Evolutionary conservation across 2,797 vertebrate genomes (phyloP).

Genomic region (Lacerta agilis): DNA sequence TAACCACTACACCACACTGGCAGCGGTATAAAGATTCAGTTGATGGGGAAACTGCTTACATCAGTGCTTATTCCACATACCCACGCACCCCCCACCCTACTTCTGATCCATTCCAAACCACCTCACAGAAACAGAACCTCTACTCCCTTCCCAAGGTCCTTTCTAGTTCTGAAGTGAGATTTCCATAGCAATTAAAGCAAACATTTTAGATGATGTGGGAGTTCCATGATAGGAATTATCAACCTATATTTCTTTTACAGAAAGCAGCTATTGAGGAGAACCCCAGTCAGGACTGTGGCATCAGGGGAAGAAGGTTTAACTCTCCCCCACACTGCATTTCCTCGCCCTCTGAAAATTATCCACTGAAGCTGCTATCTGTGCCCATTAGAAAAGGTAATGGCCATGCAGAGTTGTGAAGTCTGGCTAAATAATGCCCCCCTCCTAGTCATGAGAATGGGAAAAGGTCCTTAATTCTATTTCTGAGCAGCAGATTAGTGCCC

Average conservation of each 20-base stretch:
- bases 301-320: background rate
- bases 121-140: background rate
- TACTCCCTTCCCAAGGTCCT: background rate
- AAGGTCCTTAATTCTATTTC: background rate
- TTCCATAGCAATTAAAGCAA: too few relatives aligned
- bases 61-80: background rate
- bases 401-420: background rate
- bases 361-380: background rate
- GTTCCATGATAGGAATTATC: background rate
- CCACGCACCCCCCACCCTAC: rapidly evolving
- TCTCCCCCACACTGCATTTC: background rate
- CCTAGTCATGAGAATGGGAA: background rate
- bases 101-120: background rate
- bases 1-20: too few relatives aligned
- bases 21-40: background rate
- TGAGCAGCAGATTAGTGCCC: background rate
- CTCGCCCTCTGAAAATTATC: background rate
- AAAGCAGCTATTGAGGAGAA: too few relatives aligned
- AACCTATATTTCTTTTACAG: background rate
- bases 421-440: background rate
- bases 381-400: background rate
- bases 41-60: background rate
- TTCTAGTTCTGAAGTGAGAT: background rate
- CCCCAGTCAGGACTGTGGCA: background rate
- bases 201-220: background rate